Conservation (phyloP, 2,888 invertebrate genomes). For the Achlya flavicornis region DNA sequence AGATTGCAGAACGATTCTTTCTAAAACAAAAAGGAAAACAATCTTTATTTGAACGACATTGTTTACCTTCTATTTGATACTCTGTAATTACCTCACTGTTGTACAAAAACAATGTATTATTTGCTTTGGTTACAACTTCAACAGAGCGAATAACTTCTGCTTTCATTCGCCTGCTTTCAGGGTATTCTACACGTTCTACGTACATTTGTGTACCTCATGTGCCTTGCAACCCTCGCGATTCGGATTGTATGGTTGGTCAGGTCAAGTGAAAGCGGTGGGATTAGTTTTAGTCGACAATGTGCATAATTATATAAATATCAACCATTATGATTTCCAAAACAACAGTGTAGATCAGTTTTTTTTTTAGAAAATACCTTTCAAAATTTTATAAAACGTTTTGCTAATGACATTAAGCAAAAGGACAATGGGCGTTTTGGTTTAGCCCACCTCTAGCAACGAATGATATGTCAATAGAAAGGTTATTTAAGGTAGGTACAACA, state of each 20-base stretch:
- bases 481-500: too few relatives aligned
- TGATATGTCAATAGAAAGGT: too few relatives aligned
- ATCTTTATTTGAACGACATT: not conserved
- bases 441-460: too few relatives aligned
- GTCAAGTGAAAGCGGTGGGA: too few relatives aligned
- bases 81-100: conserved; percentile 5
- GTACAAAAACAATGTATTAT: not conserved
- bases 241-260: too few relatives aligned
- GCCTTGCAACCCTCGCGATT: too few relatives aligned
- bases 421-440: too few relatives aligned
- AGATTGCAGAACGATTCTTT: not conserved
- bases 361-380: not conserved
- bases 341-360: not conserved
- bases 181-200: too few relatives aligned
- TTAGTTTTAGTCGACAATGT: too few relatives aligned
- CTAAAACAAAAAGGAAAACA: conserved; percentile 2
- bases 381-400: not conserved
- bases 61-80: conserved; percentile 1
- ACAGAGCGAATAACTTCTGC: too few relatives aligned
- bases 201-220: too few relatives aligned
- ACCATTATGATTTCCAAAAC: not conserved
- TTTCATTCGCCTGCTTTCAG: not conserved
- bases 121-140: not conserved
- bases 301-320: too few relatives aligned
- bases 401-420: not conserved